Percentiles rank a stretch among this genome's conserved stretches.
Evolutionary conservation across 2,797 vertebrate species (phyloP).

Genomic region (Brotula barbata): DNA sequence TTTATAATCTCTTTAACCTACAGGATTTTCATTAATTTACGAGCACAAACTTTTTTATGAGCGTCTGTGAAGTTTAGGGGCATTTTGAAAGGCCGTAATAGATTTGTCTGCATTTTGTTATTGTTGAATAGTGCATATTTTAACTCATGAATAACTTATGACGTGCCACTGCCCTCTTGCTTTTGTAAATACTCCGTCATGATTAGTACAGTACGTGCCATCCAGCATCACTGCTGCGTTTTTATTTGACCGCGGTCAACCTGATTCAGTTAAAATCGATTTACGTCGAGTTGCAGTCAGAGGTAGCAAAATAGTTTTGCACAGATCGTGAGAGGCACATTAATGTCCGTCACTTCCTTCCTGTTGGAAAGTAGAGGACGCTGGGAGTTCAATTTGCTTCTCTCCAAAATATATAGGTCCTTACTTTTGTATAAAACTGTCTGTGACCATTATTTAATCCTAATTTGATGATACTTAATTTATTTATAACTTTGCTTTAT

Average conservation of each 20-base stretch:
- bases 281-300: slow-evolving; percentile 16
- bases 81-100: slow-evolving; percentile 31
- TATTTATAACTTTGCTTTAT: slow-evolving; percentile 14
- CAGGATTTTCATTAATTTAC: slow-evolving; percentile 42
- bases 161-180: slow-evolving; percentile 36
- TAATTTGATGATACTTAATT: neutral
- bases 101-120: slow-evolving; percentile 8
- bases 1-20: slow-evolving; percentile 9
- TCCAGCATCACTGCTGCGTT: neutral
- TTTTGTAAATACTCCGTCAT: slow-evolving; percentile 54
- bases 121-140: slow-evolving; percentile 27
- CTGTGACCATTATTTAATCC: slow-evolving; percentile 26
- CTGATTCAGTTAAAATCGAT: neutral
- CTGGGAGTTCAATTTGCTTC: slow-evolving; percentile 31
- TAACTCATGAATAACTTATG: slow-evolving; percentile 23
- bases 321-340: slow-evolving; percentile 32
- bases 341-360: slow-evolving; percentile 10
- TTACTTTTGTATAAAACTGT: slow-evolving; percentile 4
- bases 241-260: neutral
- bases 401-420: slow-evolving; percentile 15
- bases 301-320: slow-evolving; percentile 55
- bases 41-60: slow-evolving; percentile 55
- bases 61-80: slow-evolving; percentile 31
- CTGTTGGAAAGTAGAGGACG: slow-evolving; percentile 2
- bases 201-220: slow-evolving; percentile 32